phyloP scores from a whole-genome alignment of 2,113 vertebrate genomes.

The Aplodontia rufa region DNA sequence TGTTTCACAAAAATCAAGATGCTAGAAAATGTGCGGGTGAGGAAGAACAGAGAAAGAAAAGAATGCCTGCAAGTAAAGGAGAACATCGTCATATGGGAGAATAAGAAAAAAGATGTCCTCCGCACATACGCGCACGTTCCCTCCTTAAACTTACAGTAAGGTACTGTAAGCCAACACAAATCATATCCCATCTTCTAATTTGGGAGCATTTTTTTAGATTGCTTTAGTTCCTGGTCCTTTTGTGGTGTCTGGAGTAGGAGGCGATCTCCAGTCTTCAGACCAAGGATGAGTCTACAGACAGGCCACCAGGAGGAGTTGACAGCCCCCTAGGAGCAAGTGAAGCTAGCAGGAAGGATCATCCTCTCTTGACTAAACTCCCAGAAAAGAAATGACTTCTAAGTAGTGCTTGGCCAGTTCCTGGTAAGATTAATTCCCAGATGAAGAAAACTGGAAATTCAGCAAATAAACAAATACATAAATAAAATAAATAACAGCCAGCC shows the following conservation, averaged over 20 bases:
- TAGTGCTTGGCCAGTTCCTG: neutral
- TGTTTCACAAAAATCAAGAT: slow-evolving; percentile 48
- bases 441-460: neutral
- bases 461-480: neutral
- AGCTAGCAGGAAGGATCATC: neutral
- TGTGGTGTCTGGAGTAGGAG: neutral
- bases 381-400: neutral
- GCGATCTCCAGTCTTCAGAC: neutral
- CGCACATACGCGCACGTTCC: neutral
- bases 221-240: neutral
- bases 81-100: neutral
- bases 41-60: neutral
- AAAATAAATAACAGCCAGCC: neutral
- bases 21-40: neutral
- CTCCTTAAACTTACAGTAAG: neutral
- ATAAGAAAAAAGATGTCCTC: neutral
- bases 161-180: neutral
- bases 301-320: neutral
- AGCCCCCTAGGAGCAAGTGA: neutral
- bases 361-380: neutral
- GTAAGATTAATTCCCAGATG: neutral
- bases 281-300: neutral
- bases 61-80: neutral
- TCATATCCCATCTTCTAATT: neutral
- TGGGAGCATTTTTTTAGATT: neutral